Percentiles rank a stretch among this genome's conserved stretches.
Conservation (phyloP, 1,140 invertebrate species). For the Pogonomyrmex californicus region DNA sequence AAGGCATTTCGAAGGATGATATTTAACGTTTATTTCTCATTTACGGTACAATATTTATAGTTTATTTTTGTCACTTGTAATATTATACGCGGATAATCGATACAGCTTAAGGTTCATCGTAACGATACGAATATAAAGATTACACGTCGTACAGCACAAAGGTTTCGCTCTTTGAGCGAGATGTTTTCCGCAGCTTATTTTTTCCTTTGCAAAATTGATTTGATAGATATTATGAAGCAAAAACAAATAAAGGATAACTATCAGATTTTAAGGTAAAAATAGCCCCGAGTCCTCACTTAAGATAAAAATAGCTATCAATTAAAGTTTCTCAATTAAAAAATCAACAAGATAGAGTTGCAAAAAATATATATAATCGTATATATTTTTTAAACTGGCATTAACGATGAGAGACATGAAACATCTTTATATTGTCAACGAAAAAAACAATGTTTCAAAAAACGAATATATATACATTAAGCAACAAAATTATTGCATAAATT, state of each 20-base stretch:
- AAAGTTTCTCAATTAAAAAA: not conserved
- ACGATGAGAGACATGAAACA: not conserved
- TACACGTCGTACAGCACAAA: conserved; percentile 74
- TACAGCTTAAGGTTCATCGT: conserved; percentile 81
- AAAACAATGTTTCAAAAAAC: not conserved
- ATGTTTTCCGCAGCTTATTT: conserved; percentile 28
- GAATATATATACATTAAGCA: too few relatives aligned
- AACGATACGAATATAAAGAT: conserved; percentile 83
- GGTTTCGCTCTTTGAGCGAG: conserved; percentile 27
- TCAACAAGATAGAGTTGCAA: conserved; percentile 12
- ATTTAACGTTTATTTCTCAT: conserved; percentile 82
- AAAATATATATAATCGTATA: not conserved
- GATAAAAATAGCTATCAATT: too few relatives aligned
- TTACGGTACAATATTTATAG: conserved; percentile 85
- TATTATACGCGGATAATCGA: conserved; percentile 81
- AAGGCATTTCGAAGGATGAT: conserved; percentile 78
- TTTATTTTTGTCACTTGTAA: conserved; percentile 79
- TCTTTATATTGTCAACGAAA: not conserved
- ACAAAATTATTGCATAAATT: too few relatives aligned
- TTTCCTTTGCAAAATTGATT: conserved; percentile 44
- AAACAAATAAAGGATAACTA: conserved; percentile 7
- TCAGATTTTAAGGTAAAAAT: not conserved
- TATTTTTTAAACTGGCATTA: not conserved
- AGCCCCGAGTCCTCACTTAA: not conserved
- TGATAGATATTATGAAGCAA: not conserved